Percentiles rank a stretch among this genome's conserved stretches.
phyloP scores from a whole-genome alignment of 2,113 vertebrate genomes.

The Dipodomys ordii region DNA sequence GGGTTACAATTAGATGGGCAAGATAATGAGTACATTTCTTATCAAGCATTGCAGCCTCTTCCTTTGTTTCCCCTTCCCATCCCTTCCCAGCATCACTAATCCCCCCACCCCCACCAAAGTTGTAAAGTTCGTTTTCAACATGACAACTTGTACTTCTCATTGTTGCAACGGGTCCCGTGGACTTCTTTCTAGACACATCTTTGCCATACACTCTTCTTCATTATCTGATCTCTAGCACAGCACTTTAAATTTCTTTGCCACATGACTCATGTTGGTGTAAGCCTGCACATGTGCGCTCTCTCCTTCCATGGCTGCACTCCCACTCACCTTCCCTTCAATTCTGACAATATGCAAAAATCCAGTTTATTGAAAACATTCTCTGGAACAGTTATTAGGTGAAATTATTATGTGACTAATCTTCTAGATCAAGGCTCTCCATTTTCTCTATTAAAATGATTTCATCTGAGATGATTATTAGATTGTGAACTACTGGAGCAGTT shows the following conservation, averaged over 20 bases:
- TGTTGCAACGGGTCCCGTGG: too few species aligned
- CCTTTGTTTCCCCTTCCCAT: too few species aligned
- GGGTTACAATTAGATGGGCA: too few species aligned
- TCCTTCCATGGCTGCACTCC: background rate
- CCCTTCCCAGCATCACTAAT: too few species aligned
- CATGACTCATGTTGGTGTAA: background rate
- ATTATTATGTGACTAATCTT: background rate
- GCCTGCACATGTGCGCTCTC: background rate
- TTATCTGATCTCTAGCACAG: background rate
- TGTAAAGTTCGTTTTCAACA: too few species aligned
- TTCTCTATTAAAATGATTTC: too few species aligned
- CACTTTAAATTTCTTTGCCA: conserved; percentile 7
- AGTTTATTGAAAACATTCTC: background rate
- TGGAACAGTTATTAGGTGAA: background rate
- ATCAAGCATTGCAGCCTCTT: too few species aligned
- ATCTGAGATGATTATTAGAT: too few species aligned
- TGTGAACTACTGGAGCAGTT: too few species aligned
- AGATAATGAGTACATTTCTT: too few species aligned
- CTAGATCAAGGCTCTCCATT: background rate
- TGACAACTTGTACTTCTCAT: too few species aligned
- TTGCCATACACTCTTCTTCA: background rate
- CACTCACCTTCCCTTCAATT: background rate
- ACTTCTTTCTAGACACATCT: background rate
- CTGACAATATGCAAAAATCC: conserved; percentile 8
- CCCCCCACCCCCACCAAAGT: too few species aligned